Percentiles rank a stretch among this genome's conserved stretches.
These are phyloP conservation scores for Opisthograptis luteolata DNA, from an alignment of 2,888 invertebrate species.

Conservation along the genomic window DNA sequence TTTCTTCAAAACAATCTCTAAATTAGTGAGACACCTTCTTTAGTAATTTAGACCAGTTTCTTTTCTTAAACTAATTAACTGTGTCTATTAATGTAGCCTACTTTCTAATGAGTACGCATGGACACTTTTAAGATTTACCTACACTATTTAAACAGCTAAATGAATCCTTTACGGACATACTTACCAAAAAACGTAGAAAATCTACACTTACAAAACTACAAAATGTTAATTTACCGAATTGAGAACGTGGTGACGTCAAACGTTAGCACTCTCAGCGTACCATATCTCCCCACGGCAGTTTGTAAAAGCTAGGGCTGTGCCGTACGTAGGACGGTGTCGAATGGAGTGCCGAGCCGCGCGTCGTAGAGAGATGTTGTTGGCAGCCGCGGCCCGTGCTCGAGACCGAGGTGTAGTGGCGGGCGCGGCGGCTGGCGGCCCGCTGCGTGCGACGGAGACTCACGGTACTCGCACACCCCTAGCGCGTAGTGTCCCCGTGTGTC, in stretches of 20 bases:
- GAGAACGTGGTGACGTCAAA: conserved; percentile 37
- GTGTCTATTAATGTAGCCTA: too few species aligned
- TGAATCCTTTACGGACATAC: too few species aligned
- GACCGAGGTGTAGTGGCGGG: conserved; percentile 84
- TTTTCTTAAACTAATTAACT: too few species aligned
- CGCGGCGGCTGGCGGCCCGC: conserved; percentile 79
- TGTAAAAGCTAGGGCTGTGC: conserved; percentile 72
- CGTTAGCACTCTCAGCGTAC: conserved; percentile 27
- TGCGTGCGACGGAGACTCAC: conserved; percentile 81
- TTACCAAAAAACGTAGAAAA: too few species aligned
- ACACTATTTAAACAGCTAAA: too few species aligned
- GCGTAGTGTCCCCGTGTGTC: conserved; percentile 32
- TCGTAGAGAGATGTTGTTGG: conserved; percentile 82
- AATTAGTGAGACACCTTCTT: too few species aligned
- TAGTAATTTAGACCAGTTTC: too few species aligned
- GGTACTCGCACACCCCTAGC: conserved; percentile 60
- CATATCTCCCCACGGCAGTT: conserved; percentile 53
- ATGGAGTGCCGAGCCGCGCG: conserved; percentile 77
- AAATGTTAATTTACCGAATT: neutral
- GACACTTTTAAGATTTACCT: too few species aligned
- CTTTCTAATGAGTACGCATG: too few species aligned
- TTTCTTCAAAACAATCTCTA: too few species aligned
- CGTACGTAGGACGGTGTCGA: conserved; percentile 79
- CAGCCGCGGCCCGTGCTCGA: conserved; percentile 81
- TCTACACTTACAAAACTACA: neutral